These are phyloP conservation scores for Apis mellifera DNA, from an alignment of 1,140 invertebrate genomes.

Conservation along the genomic window DNA sequence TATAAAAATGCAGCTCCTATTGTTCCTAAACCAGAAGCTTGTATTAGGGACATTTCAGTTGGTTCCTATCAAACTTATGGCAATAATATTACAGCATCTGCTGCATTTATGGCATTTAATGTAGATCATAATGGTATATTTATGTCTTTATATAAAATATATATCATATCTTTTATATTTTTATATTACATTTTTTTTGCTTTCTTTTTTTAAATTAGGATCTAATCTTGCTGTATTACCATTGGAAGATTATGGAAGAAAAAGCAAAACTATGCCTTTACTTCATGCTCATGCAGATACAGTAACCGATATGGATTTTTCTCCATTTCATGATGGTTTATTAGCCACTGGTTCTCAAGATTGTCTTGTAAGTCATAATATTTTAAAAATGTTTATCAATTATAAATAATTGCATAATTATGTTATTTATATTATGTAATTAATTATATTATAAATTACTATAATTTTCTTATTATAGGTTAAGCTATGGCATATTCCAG, in stretches of 20 bases:
- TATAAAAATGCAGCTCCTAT: slow-evolving; percentile 98
- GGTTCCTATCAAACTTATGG: slow-evolving; percentile 96
- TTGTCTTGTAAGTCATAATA: slow-evolving; percentile 85
- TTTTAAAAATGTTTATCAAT: neutral
- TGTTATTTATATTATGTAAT: neutral
- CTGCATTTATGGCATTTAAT: slow-evolving; percentile 96
- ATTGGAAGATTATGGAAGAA: slow-evolving; percentile 92
- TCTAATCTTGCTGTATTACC: slow-evolving; percentile 93
- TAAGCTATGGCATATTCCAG: slow-evolving; percentile 93
- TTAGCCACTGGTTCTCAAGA: slow-evolving; percentile 95
- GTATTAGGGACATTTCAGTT: slow-evolving; percentile 93
- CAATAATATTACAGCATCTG: slow-evolving; percentile 95
- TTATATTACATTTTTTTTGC: slow-evolving; percentile 1
- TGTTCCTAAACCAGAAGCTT: slow-evolving; percentile 94
- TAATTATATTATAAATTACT: slow-evolving; percentile 32
- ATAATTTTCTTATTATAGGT: slow-evolving; percentile 81
- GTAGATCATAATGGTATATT: slow-evolving; percentile 88
- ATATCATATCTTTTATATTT: neutral
- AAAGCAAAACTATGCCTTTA: slow-evolving; percentile 91
- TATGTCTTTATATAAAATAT: neutral
- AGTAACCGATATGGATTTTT: slow-evolving; percentile 97
- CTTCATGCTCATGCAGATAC: slow-evolving; percentile 93
- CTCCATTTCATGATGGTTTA: slow-evolving; percentile 95
- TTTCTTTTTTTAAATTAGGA: slow-evolving; percentile 77
- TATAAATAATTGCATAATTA: too few relatives aligned